Evolutionary conservation across 1,140 invertebrate species (phyloP).

Genomic region (Drosophila kurseongensis): DNA sequence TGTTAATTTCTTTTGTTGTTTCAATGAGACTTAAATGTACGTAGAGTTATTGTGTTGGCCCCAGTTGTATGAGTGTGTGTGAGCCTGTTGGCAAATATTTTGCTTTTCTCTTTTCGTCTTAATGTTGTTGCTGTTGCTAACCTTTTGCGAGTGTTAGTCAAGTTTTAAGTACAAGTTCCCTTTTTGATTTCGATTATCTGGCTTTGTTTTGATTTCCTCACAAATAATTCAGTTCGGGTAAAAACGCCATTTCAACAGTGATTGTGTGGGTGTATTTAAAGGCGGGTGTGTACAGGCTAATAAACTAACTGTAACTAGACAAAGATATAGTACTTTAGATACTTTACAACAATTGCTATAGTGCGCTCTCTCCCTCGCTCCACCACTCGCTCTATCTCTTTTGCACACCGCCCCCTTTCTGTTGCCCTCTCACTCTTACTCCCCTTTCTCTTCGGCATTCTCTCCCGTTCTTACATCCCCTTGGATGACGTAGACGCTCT

Average conservation of each 20-base stretch:
- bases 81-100: slow-evolving; percentile 5
- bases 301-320: slow-evolving; percentile 36
- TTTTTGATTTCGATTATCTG: slow-evolving; percentile 28
- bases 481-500: slow-evolving; percentile 41
- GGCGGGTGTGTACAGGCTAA: slow-evolving; percentile 9
- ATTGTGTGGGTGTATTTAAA: neutral
- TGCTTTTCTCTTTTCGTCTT: slow-evolving; percentile 2
- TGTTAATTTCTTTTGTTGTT: neutral
- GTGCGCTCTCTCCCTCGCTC: neutral
- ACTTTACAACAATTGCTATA: slow-evolving; percentile 38
- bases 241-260: slow-evolving; percentile 5
- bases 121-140: slow-evolving; percentile 9
- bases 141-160: slow-evolving; percentile 18
- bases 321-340: slow-evolving; percentile 35
- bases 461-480: slow-evolving; percentile 22
- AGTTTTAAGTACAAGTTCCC: slow-evolving; percentile 1
- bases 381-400: neutral
- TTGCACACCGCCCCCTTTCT: slow-evolving; percentile 15
- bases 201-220: slow-evolving; percentile 1
- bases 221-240: neutral
- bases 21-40: neutral
- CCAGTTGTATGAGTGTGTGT: slow-evolving; percentile 2
- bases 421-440: slow-evolving; percentile 1
- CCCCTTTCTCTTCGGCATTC: slow-evolving; percentile 20
- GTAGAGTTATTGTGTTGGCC: slow-evolving; percentile 8